Percentiles rank a stretch among this genome's conserved stretches.
Conservation (phyloP, 2,113 vertebrate species). For the Triplophysa siluroides region DNA sequence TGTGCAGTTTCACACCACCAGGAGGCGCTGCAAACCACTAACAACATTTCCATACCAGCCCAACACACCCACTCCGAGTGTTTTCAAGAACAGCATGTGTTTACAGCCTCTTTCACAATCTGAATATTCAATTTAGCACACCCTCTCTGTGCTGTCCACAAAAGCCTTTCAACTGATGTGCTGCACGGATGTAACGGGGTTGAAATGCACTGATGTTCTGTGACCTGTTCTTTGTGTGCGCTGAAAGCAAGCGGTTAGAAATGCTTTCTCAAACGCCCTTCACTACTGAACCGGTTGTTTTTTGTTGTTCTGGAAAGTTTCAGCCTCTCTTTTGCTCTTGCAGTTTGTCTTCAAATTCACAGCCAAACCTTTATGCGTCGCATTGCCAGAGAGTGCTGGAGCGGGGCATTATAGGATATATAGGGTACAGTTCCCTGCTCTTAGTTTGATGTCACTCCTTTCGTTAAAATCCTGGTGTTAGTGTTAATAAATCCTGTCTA, state of each 20-base stretch:
- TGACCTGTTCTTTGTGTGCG: conserved; percentile 12
- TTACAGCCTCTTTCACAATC: background rate
- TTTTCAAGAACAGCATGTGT: conserved; percentile 7
- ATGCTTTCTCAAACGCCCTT: conserved; percentile 7
- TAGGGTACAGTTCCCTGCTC: conserved; percentile 2
- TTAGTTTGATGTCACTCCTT: background rate
- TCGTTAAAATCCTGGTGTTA: background rate
- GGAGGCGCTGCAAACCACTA: conserved; percentile 20
- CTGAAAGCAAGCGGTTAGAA: background rate
- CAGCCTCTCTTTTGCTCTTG: background rate
- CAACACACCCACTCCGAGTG: conserved; percentile 23
- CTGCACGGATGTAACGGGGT: background rate
- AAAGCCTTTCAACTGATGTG: background rate
- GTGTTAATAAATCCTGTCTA: too few species aligned
- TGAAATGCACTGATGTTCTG: conserved; percentile 1
- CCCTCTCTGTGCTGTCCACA: background rate
- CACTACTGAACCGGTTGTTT: background rate
- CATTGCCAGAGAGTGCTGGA: conserved; percentile 17
- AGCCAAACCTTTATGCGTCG: conserved; percentile 1
- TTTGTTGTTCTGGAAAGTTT: conserved; percentile 4
- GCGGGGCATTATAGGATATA: conserved; percentile 36
- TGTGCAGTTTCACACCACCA: background rate
- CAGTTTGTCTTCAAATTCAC: background rate
- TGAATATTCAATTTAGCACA: background rate
- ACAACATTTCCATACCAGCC: background rate